Conservation (phyloP, 2,113 vertebrate genomes). For the Sylvicapra grimmia region DNA sequence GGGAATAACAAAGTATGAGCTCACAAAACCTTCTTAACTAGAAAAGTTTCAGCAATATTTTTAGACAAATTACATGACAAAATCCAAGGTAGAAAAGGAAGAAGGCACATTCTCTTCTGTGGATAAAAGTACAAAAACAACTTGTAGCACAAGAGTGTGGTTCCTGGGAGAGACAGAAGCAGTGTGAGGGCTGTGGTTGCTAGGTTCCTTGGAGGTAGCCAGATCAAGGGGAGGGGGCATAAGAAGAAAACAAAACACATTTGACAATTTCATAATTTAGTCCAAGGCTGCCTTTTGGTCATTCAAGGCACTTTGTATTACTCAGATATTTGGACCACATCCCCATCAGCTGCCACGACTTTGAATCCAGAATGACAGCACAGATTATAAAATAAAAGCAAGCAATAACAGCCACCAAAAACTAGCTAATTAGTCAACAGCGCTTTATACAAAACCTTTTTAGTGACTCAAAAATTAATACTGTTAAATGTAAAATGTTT, state of each 20-base stretch:
- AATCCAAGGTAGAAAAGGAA: not conserved
- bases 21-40: not conserved
- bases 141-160: not conserved
- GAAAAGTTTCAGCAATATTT: not conserved
- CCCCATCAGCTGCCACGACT: not conserved
- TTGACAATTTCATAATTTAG: not conserved
- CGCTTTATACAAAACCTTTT: not conserved
- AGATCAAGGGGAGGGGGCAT: not conserved
- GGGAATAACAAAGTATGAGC: not conserved
- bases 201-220: not conserved
- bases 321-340: not conserved
- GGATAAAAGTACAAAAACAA: not conserved
- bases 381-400: not conserved
- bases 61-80: not conserved
- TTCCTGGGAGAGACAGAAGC: not conserved
- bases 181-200: not conserved
- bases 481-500: conserved; percentile 41
- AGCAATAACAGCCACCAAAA: not conserved
- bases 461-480: conserved; percentile 20
- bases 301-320: not conserved
- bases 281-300: not conserved
- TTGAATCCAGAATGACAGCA: not conserved
- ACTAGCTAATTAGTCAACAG: not conserved
- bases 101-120: not conserved
- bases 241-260: not conserved